Conservation (phyloP, 2,888 invertebrate species). For the Hesperia comma region DNA sequence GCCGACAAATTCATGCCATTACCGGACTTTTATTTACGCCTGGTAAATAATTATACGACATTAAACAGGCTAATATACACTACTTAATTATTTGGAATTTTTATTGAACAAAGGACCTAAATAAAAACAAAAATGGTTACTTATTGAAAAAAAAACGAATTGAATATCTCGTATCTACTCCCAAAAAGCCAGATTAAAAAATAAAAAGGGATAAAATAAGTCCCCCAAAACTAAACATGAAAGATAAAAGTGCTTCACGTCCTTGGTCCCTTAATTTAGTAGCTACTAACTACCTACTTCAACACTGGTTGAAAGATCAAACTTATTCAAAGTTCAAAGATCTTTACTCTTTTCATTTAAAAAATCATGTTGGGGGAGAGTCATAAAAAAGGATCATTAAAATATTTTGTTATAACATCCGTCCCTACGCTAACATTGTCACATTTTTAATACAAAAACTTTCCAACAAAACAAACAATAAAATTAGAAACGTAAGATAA, state of each 20-base stretch:
- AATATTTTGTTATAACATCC: neutral
- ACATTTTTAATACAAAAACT: neutral
- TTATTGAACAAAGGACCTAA: too few species aligned
- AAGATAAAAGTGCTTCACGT: too few species aligned
- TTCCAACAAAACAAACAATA: neutral
- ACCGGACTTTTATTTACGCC: neutral
- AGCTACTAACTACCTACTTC: neutral
- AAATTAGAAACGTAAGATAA: neutral
- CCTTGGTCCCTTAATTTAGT: neutral
- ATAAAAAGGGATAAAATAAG: too few species aligned
- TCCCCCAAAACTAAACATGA: too few species aligned
- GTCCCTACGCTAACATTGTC: neutral
- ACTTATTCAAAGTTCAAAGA: neutral
- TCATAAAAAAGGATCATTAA: neutral
- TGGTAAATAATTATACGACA: neutral
- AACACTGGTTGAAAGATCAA: neutral
- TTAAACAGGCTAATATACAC: neutral
- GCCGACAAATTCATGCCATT: slow-evolving; percentile 15
- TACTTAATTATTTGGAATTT: too few species aligned
- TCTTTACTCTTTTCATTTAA: too few species aligned
- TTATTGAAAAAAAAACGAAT: too few species aligned
- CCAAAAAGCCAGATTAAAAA: too few species aligned
- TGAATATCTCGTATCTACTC: too few species aligned
- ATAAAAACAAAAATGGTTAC: too few species aligned
- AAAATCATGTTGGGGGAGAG: neutral